These are phyloP conservation scores for Xanthia togata DNA, from an alignment of 2,888 invertebrate species.

Conservation along the genomic window DNA sequence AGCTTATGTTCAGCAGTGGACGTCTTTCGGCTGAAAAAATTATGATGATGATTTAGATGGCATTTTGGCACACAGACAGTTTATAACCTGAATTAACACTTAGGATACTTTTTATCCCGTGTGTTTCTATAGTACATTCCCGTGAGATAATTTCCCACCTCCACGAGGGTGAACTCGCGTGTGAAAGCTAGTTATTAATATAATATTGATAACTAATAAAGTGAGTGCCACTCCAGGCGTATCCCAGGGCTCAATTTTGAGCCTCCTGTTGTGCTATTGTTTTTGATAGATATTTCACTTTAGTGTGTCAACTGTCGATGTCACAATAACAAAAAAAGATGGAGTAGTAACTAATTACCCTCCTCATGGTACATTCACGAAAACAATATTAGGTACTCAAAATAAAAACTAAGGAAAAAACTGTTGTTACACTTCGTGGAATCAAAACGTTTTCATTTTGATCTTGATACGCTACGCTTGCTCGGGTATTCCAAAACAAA, in stretches of 20 bases:
- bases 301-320: no score
- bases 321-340: neutral
- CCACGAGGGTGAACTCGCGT: no score
- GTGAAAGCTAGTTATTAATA: no score
- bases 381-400: neutral
- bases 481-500: conserved; percentile 15
- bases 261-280: neutral
- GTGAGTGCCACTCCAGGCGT: neutral
- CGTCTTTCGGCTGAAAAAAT: no score
- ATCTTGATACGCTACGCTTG: neutral
- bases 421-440: neutral
- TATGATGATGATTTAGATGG: no score
- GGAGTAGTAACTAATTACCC: neutral
- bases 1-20: no score
- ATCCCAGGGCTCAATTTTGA: neutral
- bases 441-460: conserved; percentile 11
- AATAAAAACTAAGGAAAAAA: neutral
- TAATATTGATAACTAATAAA: neutral
- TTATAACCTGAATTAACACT: no score
- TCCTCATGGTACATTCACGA: no score
- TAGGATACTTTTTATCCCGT: no score
- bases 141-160: no score
- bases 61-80: no score
- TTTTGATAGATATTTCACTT: neutral
- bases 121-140: no score